Evolutionary conservation across 2,797 vertebrate species (phyloP), one percentile per base, ranked within the genome.

Genomic region (Caiman crocodilus): DNA sequence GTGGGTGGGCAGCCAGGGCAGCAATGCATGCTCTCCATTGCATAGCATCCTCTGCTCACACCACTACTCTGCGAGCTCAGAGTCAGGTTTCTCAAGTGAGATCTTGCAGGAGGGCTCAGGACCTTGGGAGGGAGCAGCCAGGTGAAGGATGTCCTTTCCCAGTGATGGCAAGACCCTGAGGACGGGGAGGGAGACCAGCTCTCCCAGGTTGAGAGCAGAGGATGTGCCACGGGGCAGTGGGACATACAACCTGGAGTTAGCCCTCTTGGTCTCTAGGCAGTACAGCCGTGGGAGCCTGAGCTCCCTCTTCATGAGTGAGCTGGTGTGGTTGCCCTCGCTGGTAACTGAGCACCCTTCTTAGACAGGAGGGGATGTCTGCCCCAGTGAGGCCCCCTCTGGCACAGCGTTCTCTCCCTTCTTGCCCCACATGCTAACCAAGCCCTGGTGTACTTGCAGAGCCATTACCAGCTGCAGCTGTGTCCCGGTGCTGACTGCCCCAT

Each of bases 381-480:
- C 42, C 42, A 50, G 42, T 50, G 42, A 50, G 42, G 42, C 42
- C 42, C 42, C 42, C 42, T 50, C 42, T 50, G 42, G 42, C 42
- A 50, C 42, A 50, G 42, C 9, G 10, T 50, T 50, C 42, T 10
- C 42, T 50, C 42, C 42, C 21, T 85, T 81, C 15, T 50, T 57
- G 2, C 2, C 28, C 11, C 12, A 20, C 5, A 50, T 92, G 81
- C 79, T 96, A 73, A 95, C 94, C n/a, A 83, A 91, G 30, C 56
- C 57, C 88, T 90, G 89, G 1, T 97, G 5, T 96, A 60, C 96
- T 95, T 88, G 56, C 97, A 99, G 99, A 99, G 99, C 98, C 99
- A 99, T 98, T 99, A 99, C 96, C 99, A 99, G 98, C 98, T 99
- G 97, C 99, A 99, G 98, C 98, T 99, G 95, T 99, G 99, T 98